Conservation (phyloP, 2,888 invertebrate species). For the Mesoligia furuncula region DNA sequence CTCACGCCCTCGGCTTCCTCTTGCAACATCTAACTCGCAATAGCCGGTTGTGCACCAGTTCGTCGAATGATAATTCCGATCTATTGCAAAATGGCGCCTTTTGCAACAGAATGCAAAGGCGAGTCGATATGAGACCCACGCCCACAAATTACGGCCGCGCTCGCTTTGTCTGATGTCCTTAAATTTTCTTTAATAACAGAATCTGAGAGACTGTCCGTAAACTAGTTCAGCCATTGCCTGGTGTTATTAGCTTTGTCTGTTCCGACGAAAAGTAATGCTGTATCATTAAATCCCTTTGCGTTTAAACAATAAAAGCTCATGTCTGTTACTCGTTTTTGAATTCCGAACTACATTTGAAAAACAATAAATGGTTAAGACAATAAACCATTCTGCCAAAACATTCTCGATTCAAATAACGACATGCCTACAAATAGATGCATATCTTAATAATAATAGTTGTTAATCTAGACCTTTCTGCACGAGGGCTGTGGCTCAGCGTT, state of each 20-base stretch:
- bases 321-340: constrained; percentile 12
- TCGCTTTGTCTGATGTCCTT: constrained; percentile 82
- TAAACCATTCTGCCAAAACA: constrained; percentile 18
- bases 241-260: constrained; percentile 41
- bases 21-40: constrained; percentile 81
- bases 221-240: constrained; percentile 37
- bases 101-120: constrained; percentile 87
- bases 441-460: constrained; percentile 62
- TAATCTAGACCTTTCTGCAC: constrained; percentile 71
- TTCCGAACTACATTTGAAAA: constrained; percentile 7
- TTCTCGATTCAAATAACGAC: constrained; percentile 36
- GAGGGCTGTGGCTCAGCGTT: constrained; percentile 74
- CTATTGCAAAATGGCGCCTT: constrained; percentile 83
- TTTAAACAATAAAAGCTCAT: neutral
- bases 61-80: constrained; percentile 89
- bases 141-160: constrained; percentile 83
- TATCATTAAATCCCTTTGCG: constrained; percentile 27
- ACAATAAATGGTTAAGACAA: neutral
- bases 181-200: constrained; percentile 69
- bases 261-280: constrained; percentile 12
- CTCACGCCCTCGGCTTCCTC: constrained; percentile 83
- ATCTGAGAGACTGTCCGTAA: constrained; percentile 51
- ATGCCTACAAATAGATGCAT: constrained; percentile 43
- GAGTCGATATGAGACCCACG: constrained; percentile 84
- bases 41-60: constrained; percentile 87